Percentiles rank a stretch among this genome's conserved stretches.
Conservation (phyloP, 2,113 vertebrate species). For the Fukomys damarensis region DNA sequence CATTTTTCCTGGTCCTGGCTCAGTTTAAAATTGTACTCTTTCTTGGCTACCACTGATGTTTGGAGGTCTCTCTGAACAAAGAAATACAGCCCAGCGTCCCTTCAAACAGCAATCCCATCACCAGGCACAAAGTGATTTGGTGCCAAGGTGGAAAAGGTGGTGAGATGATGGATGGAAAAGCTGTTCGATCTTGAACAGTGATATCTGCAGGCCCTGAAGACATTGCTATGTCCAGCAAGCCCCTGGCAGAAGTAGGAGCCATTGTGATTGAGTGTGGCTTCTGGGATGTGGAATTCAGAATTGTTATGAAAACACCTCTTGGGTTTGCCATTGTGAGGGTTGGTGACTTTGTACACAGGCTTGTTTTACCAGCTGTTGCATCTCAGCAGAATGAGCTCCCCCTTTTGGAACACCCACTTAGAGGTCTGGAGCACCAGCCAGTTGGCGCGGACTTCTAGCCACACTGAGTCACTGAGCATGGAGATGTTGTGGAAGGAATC, state of each 20-base stretch:
- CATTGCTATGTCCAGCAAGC: not conserved
- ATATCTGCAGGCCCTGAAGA: conserved; percentile 47
- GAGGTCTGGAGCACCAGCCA: conserved; percentile 69
- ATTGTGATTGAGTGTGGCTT: not conserved
- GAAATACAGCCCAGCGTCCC: conserved; percentile 54
- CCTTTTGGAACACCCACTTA: not conserved
- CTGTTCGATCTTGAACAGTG: not conserved
- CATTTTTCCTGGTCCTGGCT: conserved; percentile 1
- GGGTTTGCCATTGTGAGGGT: conserved; percentile 34
- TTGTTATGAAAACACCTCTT: not conserved
- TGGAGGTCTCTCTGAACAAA: not conserved
- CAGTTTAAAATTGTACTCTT: not conserved
- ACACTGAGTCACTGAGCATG: not conserved
- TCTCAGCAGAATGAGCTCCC: conserved; percentile 15
- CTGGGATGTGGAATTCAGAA: not conserved
- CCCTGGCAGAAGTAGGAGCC: conserved; percentile 78
- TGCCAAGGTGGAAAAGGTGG: not conserved
- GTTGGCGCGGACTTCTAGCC: not conserved
- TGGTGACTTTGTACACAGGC: accelerated
- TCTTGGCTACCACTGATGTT: accelerated
- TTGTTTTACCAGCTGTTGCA: conserved; percentile 69
- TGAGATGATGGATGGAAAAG: accelerated
- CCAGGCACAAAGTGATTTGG: conserved; percentile 43
- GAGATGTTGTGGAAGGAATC: too few relatives aligned
- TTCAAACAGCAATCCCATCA: conserved; percentile 60